Conservation (phyloP, 2,113 vertebrate species). For the Perognathus longimembris region DNA sequence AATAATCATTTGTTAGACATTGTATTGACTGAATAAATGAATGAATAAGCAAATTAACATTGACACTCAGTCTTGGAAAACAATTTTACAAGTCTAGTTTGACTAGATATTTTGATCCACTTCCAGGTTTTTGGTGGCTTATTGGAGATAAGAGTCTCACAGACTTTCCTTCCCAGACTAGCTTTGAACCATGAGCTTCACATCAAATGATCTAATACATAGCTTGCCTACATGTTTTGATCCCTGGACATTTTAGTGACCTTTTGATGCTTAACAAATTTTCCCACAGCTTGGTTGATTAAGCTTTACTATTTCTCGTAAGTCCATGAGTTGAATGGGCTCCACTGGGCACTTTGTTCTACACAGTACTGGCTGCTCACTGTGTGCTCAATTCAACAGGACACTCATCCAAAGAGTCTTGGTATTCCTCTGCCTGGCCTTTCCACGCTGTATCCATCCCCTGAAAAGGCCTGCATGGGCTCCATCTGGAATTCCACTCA, state of each 20-base stretch:
- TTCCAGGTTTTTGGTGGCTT: too few relatives aligned
- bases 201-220: too few relatives aligned
- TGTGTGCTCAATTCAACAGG: neutral
- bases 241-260: neutral
- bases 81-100: neutral
- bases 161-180: too few relatives aligned
- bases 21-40: neutral
- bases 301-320: neutral
- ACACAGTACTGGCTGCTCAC: rapidly evolving
- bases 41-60: neutral
- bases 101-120: neutral
- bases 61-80: neutral
- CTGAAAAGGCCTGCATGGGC: neutral
- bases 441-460: neutral
- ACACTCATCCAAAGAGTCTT: neutral
- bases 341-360: neutral
- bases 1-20: neutral
- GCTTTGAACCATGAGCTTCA: too few relatives aligned
- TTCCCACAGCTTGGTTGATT: neutral
- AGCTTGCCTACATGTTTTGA: too few relatives aligned
- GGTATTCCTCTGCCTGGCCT: neutral
- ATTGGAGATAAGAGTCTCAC: too few relatives aligned
- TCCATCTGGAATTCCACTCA: too few relatives aligned
- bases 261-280: too few relatives aligned
- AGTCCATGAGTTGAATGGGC: neutral